Evolutionary conservation across 2,113 vertebrate species (phyloP), one percentile per base, ranked within the genome.

Genomic region (Dissostichus mawsoni): DNA sequence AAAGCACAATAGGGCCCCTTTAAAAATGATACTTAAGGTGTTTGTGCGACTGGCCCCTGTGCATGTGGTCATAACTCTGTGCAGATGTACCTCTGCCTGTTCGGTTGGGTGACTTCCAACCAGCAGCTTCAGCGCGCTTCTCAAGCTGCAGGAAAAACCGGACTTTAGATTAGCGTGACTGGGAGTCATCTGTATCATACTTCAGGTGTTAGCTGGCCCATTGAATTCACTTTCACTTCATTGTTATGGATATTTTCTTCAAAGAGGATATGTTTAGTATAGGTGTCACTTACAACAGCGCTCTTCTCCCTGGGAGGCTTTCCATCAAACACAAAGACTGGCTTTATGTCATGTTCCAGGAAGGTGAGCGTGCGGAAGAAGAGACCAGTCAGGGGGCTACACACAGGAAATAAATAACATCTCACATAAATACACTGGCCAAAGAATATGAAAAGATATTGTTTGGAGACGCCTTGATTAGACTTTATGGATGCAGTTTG

Each of bases 301-400:
- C 11, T 80, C 81, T 96, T 96, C 72, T 96, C 92, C 52, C 11
- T 20, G 0, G 95, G 95, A 61, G 95, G 95, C 23, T 58, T 85
- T 69, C 95, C 95, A 13, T 96, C 95, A 74, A 96, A 93, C 52
- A 96, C 94, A 93, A 95, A 96, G 29, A 95, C 94, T 0, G 95
- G 95, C 83, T 95, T 96, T 79, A 96, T 95, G 83, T 90, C 94
- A 52, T 95, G 90, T 83, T 96, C 95, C 82, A 95, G 87, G 78
- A 96, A 93, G 17, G 93, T 92, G 64, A 96, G 91, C 0, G 95
- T 95, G 16, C 95, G 94, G 63, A 89, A 96, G 84, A 96, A 95
- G 64, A 95, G 63, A 55, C 95, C 95, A 9, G 84, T 85, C 69
- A 95, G 81, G 2, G 90, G 91, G 44, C 95, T 95, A 5, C 13